phyloP scores from a whole-genome alignment of 2,888 invertebrate genomes.

The Lasioglossum lativentre region DNA sequence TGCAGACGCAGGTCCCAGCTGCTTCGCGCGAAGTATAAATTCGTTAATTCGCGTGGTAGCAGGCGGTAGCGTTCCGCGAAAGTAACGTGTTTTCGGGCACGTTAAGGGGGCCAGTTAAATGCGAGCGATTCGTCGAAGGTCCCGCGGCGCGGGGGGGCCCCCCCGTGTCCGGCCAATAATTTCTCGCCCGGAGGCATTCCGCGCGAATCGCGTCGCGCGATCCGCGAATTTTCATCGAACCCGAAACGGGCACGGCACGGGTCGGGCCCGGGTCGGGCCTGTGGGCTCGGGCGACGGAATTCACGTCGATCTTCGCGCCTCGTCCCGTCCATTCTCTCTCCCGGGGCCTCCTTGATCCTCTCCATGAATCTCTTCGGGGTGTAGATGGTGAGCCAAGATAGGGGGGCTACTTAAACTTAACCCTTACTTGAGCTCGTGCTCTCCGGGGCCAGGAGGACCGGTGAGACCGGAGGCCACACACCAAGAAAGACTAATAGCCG shows the following conservation, averaged over 20 bases:
- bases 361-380: constrained; percentile 73
- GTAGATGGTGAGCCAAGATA: constrained; percentile 82
- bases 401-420: constrained; percentile 82
- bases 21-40: background rate
- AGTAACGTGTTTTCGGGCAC: background rate
- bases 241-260: background rate
- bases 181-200: constrained; percentile 16
- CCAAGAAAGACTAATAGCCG: constrained; percentile 84
- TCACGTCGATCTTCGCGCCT: constrained; percentile 71
- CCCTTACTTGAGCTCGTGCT: constrained; percentile 79
- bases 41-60: background rate
- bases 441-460: constrained; percentile 72
- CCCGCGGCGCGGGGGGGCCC: background rate
- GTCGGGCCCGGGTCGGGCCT: background rate
- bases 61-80: background rate
- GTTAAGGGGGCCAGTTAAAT: background rate
- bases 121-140: background rate
- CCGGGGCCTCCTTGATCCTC: constrained; percentile 56
- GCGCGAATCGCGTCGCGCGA: background rate
- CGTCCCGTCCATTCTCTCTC: constrained; percentile 53
- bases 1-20: too few relatives aligned
- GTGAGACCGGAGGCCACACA: constrained; percentile 83
- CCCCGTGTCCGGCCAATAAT: background rate
- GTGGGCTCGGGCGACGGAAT: constrained; percentile 55
- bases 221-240: constrained; percentile 47